Conservation (phyloP, 2,797 vertebrate species). For the Chaetophractus vellerosus region DNA sequence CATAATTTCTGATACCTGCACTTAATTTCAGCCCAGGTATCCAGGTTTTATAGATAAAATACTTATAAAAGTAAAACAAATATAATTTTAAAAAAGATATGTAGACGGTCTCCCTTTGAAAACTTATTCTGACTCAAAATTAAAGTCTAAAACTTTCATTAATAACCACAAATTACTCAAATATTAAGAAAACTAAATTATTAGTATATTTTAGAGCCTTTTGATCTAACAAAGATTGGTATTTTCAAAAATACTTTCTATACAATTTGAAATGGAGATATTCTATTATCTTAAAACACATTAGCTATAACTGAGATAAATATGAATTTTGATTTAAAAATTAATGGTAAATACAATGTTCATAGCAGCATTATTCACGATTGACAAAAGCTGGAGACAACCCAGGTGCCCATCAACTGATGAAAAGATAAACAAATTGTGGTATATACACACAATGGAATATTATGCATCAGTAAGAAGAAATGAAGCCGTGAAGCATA, state of each 20-base stretch:
- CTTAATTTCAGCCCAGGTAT: constrained; percentile 5
- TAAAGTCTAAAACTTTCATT: constrained; percentile 44
- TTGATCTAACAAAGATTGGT: constrained; percentile 50
- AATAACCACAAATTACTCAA: constrained; percentile 41
- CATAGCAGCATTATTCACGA: no score
- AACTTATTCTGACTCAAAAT: constrained; percentile 47
- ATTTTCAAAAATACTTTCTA: constrained; percentile 50
- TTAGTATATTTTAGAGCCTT: constrained; percentile 32
- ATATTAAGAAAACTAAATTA: constrained; percentile 54
- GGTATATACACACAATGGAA: no score
- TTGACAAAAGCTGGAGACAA: no score
- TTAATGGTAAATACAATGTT: constrained; percentile 32
- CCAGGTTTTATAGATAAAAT: constrained; percentile 17
- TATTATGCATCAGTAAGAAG: no score
- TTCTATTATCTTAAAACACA: constrained; percentile 50
- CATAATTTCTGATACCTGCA: constrained; percentile 54
- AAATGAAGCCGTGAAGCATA: no score
- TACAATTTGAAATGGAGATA: constrained; percentile 31
- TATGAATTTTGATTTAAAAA: constrained; percentile 45
- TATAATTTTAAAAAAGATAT: neutral
- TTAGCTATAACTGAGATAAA: constrained; percentile 24
- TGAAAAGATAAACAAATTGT: no score
- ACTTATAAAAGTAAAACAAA: constrained; percentile 46
- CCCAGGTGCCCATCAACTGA: no score
- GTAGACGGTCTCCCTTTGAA: neutral